Percentiles rank a stretch among this genome's conserved stretches.
phyloP scores from a whole-genome alignment of 1,140 invertebrate species.

The Oedothorax gibbosus region DNA sequence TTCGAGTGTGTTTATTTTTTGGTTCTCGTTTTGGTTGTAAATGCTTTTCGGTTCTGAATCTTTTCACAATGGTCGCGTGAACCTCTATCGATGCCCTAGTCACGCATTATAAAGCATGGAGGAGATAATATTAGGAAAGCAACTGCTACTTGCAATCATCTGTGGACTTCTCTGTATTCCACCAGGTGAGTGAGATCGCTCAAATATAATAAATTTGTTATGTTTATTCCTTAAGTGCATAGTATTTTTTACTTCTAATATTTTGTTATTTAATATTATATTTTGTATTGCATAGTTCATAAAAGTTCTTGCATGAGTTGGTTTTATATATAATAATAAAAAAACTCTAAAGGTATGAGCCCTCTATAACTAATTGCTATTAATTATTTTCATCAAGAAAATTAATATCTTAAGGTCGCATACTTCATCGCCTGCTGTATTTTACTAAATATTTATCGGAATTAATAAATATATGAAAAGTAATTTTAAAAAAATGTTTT shows the following conservation, averaged over 20 bases:
- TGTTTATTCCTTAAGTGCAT: not conserved
- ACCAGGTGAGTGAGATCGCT: conserved; percentile 31
- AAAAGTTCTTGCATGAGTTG: not conserved
- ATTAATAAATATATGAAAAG: no score
- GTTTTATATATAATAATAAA: no score
- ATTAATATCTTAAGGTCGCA: no score
- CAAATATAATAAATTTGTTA: not conserved
- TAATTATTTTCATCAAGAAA: no score
- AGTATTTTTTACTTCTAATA: not conserved
- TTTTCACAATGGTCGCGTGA: conserved; percentile 44
- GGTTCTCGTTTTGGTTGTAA: conserved; percentile 56
- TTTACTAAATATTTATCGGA: no score
- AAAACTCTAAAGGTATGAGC: no score
- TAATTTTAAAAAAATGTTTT: no score
- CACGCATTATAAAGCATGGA: conserved; percentile 37
- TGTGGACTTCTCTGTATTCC: conserved; percentile 58
- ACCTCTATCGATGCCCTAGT: conserved; percentile 36
- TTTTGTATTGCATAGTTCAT: not conserved
- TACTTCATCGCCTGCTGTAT: no score
- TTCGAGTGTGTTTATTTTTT: conserved; percentile 52
- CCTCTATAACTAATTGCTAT: no score
- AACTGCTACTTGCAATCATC: conserved; percentile 56
- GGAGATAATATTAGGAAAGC: conserved; percentile 45
- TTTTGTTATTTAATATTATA: not conserved
- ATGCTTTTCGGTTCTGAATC: conserved; percentile 16